Conservation (phyloP, 2,888 invertebrate genomes). For the Oeneis ivallda region DNA sequence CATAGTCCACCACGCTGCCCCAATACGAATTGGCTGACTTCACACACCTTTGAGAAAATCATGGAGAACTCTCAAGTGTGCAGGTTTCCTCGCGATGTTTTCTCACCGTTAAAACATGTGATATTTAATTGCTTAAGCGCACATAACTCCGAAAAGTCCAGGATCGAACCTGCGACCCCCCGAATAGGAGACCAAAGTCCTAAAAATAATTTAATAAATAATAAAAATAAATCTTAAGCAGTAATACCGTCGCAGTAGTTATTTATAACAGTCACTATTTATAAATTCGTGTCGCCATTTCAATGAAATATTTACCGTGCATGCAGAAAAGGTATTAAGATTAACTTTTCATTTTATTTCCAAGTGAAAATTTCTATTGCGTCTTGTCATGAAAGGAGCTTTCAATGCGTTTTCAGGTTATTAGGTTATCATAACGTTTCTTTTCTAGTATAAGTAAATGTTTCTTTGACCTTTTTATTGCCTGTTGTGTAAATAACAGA, state of each 20-base stretch:
- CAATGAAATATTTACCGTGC: slow-evolving; percentile 61
- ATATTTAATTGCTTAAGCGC: too few species aligned
- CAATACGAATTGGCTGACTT: too few species aligned
- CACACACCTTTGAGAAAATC: too few species aligned
- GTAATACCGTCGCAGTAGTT: slow-evolving; percentile 8
- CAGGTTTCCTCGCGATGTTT: too few species aligned
- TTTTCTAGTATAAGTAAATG: slow-evolving; percentile 35
- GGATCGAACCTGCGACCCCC: too few species aligned
- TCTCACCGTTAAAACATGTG: too few species aligned
- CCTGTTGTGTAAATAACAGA: slow-evolving; percentile 36
- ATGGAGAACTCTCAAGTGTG: too few species aligned
- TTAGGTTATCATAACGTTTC: slow-evolving; percentile 60
- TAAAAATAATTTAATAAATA: too few species aligned
- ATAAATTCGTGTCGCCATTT: slow-evolving; percentile 44
- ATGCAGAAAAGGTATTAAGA: slow-evolving; percentile 74
- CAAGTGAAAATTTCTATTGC: slow-evolving; percentile 64
- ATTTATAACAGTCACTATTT: slow-evolving; percentile 45
- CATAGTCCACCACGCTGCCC: too few species aligned
- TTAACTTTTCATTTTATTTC: slow-evolving; percentile 77
- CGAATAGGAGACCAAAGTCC: too few species aligned
- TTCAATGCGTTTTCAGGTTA: slow-evolving; percentile 66
- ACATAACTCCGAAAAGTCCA: too few species aligned
- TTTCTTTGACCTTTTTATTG: slow-evolving; percentile 35
- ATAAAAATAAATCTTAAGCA: slow-evolving; percentile 7
- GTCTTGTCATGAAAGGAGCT: slow-evolving; percentile 75